Evolutionary conservation across 2,888 invertebrate genomes (phyloP).

Genomic region (Invenusta paracnida): DNA sequence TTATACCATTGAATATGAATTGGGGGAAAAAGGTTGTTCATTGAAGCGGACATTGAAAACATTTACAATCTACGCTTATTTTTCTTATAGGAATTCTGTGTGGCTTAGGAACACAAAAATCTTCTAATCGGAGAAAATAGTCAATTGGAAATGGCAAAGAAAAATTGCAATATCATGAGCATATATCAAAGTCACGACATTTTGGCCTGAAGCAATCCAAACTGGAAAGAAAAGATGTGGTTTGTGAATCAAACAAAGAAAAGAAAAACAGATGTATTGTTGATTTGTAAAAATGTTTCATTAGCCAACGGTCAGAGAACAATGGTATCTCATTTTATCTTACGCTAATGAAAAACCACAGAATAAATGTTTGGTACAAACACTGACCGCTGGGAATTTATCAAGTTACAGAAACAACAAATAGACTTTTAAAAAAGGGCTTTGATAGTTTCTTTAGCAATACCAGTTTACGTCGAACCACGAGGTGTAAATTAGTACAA

Average conservation of each 20-base stretch:
- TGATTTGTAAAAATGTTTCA: too few species aligned
- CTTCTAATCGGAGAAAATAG: neutral
- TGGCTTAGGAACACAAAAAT: neutral
- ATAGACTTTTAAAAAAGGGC: neutral
- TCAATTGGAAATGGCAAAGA: neutral
- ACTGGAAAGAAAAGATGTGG: neutral
- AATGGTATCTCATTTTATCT: neutral
- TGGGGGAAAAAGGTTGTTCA: too few species aligned
- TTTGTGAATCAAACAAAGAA: neutral
- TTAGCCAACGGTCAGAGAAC: neutral
- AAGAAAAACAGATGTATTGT: neutral
- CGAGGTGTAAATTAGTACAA: too few species aligned
- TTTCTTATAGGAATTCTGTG: neutral
- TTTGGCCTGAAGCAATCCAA: neutral
- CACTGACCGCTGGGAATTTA: neutral
- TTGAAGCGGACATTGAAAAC: too few species aligned
- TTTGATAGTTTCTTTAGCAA: neutral
- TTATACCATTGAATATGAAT: too few species aligned
- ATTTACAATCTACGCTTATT: neutral
- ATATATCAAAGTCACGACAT: neutral
- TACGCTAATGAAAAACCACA: neutral
- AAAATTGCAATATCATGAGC: neutral
- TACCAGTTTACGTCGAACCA: neutral
- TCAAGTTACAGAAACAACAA: neutral
- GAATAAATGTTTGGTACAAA: neutral